Evolutionary conservation across 2,113 vertebrate genomes (phyloP).

Genomic region (Pitta sordida): DNA sequence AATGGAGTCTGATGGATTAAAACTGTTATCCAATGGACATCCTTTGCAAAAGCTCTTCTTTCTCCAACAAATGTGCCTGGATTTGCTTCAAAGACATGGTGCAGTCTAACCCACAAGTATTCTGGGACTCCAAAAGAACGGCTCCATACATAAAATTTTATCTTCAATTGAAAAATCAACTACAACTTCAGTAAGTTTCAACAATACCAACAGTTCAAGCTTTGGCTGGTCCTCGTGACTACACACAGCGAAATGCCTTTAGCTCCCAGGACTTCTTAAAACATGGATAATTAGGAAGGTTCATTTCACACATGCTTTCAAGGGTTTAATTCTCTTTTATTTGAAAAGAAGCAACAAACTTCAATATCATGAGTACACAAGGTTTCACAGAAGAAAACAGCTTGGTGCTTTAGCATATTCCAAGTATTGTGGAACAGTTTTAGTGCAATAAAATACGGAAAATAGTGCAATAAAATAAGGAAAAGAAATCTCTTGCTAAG

Average conservation of each 20-base stretch:
- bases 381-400: neutral
- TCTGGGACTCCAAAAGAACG: neutral
- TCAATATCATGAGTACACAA: neutral
- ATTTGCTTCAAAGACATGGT: neutral
- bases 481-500: neutral
- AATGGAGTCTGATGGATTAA: neutral
- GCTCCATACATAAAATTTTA: neutral
- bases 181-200: neutral
- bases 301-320: neutral
- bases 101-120: neutral
- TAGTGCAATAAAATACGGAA: neutral
- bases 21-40: neutral
- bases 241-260: neutral
- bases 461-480: neutral
- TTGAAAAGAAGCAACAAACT: neutral
- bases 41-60: neutral
- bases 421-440: neutral
- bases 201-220: neutral
- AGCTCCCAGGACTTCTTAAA: neutral
- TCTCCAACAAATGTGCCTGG: neutral
- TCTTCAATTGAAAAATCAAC: neutral
- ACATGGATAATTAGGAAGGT: neutral
- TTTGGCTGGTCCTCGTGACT: neutral
- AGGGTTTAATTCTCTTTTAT: neutral
- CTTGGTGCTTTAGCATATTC: neutral